Conservation (phyloP, 2,888 invertebrate genomes). For the Spisula solida region DNA sequence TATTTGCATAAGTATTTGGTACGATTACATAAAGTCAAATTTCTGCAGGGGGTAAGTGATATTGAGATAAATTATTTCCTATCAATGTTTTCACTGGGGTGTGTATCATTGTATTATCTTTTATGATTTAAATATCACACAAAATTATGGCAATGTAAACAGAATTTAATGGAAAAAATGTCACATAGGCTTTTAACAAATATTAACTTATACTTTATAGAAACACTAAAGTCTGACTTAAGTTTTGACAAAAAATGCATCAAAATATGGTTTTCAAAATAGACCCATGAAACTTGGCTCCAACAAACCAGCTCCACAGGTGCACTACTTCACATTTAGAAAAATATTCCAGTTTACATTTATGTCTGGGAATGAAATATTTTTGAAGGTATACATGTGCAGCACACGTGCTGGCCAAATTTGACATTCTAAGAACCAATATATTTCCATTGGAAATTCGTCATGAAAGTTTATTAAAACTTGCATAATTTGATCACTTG, state of each 20-base stretch:
- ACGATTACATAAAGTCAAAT: conserved; percentile 2
- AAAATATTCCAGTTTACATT: too few relatives aligned
- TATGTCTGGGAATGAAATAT: too few relatives aligned
- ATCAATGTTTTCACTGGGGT: neutral
- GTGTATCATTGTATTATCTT: neutral
- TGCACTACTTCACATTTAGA: too few relatives aligned
- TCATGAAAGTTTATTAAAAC: too few relatives aligned
- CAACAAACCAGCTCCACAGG: too few relatives aligned
- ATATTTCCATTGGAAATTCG: too few relatives aligned
- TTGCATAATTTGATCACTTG: too few relatives aligned
- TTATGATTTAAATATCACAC: conserved; percentile 10
- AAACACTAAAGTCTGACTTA: neutral
- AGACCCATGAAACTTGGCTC: too few relatives aligned
- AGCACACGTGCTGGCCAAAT: too few relatives aligned
- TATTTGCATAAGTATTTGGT: conserved; percentile 7
- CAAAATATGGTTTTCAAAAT: too few relatives aligned
- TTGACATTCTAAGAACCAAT: too few relatives aligned
- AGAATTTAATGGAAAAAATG: neutral
- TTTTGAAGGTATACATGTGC: too few relatives aligned
- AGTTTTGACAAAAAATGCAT: neutral
- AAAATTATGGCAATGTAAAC: neutral
- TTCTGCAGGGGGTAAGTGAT: neutral
- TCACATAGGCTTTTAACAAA: neutral
- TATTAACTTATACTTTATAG: neutral
- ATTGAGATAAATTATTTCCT: neutral